Evolutionary conservation across 1,140 invertebrate genomes (phyloP), one percentile per base, ranked within the genome.

Genomic region (Scaptomyza hsui): DNA sequence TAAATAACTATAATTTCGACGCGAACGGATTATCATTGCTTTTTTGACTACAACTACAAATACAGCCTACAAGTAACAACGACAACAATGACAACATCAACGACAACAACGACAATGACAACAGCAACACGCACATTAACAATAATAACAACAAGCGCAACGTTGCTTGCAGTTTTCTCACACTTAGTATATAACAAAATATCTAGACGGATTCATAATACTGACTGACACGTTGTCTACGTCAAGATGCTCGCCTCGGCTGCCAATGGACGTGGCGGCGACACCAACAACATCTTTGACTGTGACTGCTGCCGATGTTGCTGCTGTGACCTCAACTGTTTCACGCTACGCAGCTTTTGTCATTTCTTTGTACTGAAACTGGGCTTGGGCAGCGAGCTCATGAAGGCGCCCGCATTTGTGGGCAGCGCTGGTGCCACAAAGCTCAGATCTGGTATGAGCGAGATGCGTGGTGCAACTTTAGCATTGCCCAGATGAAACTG

Each of bases 401-500:
- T 85, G 15, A 91, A 90, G 12, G 86, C 77, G 13, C 82, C 82
- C 12, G 86, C 80, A 65, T 91, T 90, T 1, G 75, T 73, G 41
- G 89, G 81, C 63, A 90, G 19, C 0, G 86, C 82, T 3, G 92
- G 92, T 10, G 92, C 91, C 45, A 92, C 86, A 79, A 93, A 93
- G 62, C 92, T 92, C 55, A 93, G 73, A 79, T 93, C 92, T 7
- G 92, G 92, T 51, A 93, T 86, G 3, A 92, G 69, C 3, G 91
- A 90, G 67, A 92, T 92, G 74, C 89, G 92, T 6, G 92, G 89
- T n/a, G 91, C 88, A 29, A 85, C 80, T 56, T 86, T 91, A 15
- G 89, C 80, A 53, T 75, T 77, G 47, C 89, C 82, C 10, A 89
- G 57, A 37, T 91, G 89, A 51, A 91, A 89, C 44, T 86, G 89